Evolutionary conservation across 2,797 vertebrate genomes (phyloP).

Genomic region (Iguana delicatissima): DNA sequence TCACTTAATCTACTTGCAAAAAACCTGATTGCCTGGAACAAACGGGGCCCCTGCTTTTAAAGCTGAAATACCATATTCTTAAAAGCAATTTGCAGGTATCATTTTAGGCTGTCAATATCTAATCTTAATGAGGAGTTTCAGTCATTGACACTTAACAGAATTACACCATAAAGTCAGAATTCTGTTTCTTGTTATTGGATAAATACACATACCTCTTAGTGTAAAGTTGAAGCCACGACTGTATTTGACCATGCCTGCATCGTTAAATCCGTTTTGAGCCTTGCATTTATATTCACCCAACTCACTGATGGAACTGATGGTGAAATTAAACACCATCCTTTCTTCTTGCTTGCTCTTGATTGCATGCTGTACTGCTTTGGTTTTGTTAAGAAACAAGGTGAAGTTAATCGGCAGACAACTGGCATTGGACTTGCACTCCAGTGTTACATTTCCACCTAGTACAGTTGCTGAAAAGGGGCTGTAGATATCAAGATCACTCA

Average conservation of each 20-base stretch:
- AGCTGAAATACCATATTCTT: not conserved
- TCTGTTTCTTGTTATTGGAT: not conserved
- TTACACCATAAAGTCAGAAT: not conserved
- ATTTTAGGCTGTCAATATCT: not conserved
- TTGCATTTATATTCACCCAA: constrained; percentile 69
- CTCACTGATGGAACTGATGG: constrained; percentile 47
- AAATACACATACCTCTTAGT: constrained; percentile 60
- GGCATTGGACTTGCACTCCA: constrained; percentile 51
- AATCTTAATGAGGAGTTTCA: not conserved
- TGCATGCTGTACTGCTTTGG: rapidly evolving
- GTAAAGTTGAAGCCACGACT: constrained; percentile 59
- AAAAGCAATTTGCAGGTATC: not conserved
- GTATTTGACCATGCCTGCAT: constrained; percentile 5
- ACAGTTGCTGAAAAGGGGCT: not conserved
- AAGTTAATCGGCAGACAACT: constrained; percentile 42
- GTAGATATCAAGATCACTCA: not conserved
- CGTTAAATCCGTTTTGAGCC: constrained; percentile 38
- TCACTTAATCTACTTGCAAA: not conserved
- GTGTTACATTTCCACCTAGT: constrained; percentile 56
- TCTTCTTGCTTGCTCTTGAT: not conserved
- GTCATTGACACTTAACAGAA: not conserved
- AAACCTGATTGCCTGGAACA: not conserved
- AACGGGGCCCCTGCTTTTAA: not conserved
- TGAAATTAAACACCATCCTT: constrained; percentile 54
- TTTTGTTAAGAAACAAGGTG: constrained; percentile 43